phyloP scores from a whole-genome alignment of 2,888 invertebrate genomes.

The Thyatira batis region DNA sequence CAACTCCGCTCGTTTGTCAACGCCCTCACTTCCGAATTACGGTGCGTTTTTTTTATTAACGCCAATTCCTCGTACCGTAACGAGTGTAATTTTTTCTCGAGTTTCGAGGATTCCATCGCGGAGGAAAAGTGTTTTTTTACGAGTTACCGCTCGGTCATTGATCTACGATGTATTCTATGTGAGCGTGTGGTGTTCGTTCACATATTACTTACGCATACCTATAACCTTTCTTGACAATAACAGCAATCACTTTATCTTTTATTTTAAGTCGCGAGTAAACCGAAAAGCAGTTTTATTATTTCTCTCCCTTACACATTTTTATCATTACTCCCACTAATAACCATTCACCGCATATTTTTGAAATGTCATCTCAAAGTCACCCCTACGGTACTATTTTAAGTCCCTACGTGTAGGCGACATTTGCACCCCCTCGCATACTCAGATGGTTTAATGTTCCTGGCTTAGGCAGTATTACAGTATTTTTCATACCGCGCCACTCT shows the following conservation, averaged over 20 bases:
- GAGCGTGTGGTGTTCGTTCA: neutral
- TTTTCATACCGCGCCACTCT: conserved; percentile 66
- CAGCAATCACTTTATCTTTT: neutral
- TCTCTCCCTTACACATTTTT: conserved; percentile 7
- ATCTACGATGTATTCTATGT: conserved; percentile 22
- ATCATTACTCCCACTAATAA: conserved; percentile 21
- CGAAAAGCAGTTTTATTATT: neutral
- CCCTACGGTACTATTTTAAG: conserved; percentile 56
- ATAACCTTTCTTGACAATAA: neutral
- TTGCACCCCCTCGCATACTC: conserved; percentile 71
- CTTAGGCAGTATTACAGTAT: conserved; percentile 57
- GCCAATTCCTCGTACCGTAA: conserved; percentile 70
- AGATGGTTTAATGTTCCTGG: conserved; percentile 64
- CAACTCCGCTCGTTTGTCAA: conserved; percentile 70
- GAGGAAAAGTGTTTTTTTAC: conserved; percentile 39
- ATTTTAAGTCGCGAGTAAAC: neutral
- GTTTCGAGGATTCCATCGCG: conserved; percentile 20
- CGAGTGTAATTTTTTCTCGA: conserved; percentile 66
- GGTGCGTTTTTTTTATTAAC: conserved; percentile 68
- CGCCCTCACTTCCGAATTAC: conserved; percentile 60
- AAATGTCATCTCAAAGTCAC: conserved; percentile 47
- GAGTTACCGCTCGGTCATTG: conserved; percentile 33
- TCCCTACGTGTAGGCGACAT: conserved; percentile 48
- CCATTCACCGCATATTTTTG: conserved; percentile 42
- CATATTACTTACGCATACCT: no score